Conservation (phyloP, 1,140 invertebrate species). For the Leptopilina clavipes region DNA sequence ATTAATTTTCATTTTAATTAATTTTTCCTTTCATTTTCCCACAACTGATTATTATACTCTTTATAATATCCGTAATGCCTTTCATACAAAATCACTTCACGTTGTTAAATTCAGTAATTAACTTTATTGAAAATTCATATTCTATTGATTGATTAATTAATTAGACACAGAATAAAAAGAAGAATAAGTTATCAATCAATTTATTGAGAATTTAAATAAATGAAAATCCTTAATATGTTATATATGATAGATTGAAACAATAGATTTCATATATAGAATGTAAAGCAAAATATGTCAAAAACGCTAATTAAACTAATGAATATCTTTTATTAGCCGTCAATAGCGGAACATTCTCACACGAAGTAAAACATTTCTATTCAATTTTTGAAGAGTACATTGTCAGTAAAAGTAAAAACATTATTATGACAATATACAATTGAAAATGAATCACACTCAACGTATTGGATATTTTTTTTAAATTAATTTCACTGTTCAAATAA, state of each 20-base stretch:
- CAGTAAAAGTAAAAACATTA: too few species aligned
- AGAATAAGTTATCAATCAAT: background rate
- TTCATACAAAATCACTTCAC: background rate
- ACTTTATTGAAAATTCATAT: background rate
- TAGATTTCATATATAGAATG: too few species aligned
- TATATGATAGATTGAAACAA: background rate
- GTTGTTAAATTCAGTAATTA: background rate
- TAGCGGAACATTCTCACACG: background rate
- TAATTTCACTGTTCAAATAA: too few species aligned
- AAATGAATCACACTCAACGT: too few species aligned
- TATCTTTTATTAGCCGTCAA: background rate
- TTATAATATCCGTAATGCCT: too few species aligned
- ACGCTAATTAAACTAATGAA: background rate
- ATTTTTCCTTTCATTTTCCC: too few species aligned
- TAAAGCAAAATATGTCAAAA: background rate
- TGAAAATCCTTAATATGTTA: background rate
- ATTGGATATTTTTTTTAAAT: too few species aligned
- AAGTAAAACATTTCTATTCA: conserved; percentile 3
- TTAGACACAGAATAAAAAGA: background rate
- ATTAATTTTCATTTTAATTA: too few species aligned
- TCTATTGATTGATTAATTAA: background rate
- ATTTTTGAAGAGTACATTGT: background rate
- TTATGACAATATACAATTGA: too few species aligned
- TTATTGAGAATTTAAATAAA: background rate
- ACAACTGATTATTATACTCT: too few species aligned